These are phyloP conservation scores for Helostoma temminkii DNA, from an alignment of 2,797 vertebrate genomes.

Conservation along the genomic window DNA sequence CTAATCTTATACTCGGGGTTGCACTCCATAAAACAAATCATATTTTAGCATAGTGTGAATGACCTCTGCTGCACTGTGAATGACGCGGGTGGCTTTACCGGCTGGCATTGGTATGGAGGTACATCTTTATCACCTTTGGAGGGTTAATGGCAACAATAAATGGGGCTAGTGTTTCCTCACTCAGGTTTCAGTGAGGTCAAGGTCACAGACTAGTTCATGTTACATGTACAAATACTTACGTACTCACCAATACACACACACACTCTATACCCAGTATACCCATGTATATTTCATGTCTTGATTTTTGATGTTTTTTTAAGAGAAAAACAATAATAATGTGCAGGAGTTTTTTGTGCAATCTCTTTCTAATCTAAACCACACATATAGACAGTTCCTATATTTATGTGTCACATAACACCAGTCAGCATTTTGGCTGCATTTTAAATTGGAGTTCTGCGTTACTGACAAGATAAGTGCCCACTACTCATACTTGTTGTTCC, in stretches of 20 bases:
- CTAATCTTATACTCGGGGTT: constrained; percentile 68
- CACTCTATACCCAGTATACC: no score
- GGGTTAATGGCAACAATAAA: constrained; percentile 77
- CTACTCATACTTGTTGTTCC: constrained; percentile 69
- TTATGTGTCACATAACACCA: constrained; percentile 28
- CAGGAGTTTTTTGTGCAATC: constrained; percentile 18
- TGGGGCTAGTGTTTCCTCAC: constrained; percentile 71
- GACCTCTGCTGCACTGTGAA: constrained; percentile 68
- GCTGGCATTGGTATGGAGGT: constrained; percentile 63
- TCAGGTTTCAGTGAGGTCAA: constrained; percentile 72
- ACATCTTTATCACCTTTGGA: constrained; percentile 78
- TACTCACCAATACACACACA: no score
- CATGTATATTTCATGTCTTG: background rate
- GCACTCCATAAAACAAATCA: constrained; percentile 75
- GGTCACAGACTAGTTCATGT: constrained; percentile 67
- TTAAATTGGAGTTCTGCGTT: constrained; percentile 40
- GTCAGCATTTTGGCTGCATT: constrained; percentile 36
- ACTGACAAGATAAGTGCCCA: constrained; percentile 64
- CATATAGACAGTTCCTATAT: constrained; percentile 11
- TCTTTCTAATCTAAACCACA: constrained; percentile 22
- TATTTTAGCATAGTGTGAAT: constrained; percentile 75
- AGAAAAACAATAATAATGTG: background rate
- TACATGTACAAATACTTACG: constrained; percentile 42
- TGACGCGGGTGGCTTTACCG: constrained; percentile 65
- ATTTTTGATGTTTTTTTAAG: background rate